A percentile compares a stretch with the other conserved stretches of the same genome.
Evolutionary conservation across 2,113 vertebrate species (phyloP).

Genomic region (Poeciliopsis occidentalis): DNA sequence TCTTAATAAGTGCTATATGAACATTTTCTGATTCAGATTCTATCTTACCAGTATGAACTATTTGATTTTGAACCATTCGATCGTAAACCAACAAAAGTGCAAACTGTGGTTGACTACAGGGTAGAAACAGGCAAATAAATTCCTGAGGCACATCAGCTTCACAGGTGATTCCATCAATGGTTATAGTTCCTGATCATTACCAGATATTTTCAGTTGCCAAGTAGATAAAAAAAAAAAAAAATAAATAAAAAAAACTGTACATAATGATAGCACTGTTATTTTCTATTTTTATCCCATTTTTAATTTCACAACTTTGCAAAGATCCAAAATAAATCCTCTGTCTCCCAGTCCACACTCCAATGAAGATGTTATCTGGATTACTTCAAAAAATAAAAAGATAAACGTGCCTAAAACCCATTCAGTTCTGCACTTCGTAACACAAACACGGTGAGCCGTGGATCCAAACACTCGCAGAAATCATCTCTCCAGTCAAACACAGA

Average conservation of each 20-base stretch:
- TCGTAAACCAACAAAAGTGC: too few relatives aligned
- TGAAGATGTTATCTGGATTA: background rate
- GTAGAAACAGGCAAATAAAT: too few relatives aligned
- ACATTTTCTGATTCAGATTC: background rate
- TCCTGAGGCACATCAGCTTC: too few relatives aligned
- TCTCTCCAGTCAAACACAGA: background rate
- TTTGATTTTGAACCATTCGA: background rate
- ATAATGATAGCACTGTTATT: too few relatives aligned
- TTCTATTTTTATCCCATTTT: too few relatives aligned
- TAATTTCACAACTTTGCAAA: background rate
- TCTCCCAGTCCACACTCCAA: background rate
- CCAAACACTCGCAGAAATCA: background rate
- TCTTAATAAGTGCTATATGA: background rate
- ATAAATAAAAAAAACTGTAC: too few relatives aligned
- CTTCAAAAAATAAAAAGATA: background rate
- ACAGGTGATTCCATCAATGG: too few relatives aligned
- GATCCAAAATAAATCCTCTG: background rate
- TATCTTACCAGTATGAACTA: background rate
- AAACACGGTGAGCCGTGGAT: conserved; percentile 6
- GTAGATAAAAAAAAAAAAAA: too few relatives aligned
- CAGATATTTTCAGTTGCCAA: too few relatives aligned
- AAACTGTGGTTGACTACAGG: too few relatives aligned
- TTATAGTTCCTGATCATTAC: too few relatives aligned
- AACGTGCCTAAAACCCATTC: background rate
- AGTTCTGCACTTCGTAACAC: background rate